Conservation (phyloP, 1,140 invertebrate species). For the Drosophila dunni region DNA sequence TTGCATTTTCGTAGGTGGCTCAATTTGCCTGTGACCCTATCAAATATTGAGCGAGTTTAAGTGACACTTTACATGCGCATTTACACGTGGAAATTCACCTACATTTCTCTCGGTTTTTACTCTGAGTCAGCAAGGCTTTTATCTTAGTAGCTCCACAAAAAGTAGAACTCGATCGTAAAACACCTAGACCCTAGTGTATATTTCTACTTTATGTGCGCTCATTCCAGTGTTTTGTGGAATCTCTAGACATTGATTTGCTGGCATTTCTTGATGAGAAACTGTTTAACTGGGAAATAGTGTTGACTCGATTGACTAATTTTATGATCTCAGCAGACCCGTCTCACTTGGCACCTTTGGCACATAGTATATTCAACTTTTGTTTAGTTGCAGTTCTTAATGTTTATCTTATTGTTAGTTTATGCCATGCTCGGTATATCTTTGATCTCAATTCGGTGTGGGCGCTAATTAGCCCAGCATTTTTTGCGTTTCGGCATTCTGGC, state of each 20-base stretch:
- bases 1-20: slow-evolving; percentile 65
- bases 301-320: slow-evolving; percentile 46
- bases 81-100: slow-evolving; percentile 46
- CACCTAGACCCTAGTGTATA: neutral
- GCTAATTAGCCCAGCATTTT: slow-evolving; percentile 27
- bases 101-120: neutral
- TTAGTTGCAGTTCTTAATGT: slow-evolving; percentile 45
- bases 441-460: slow-evolving; percentile 42
- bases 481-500: neutral
- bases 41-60: slow-evolving; percentile 77
- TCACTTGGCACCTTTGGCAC: slow-evolving; percentile 29
- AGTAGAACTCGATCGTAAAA: slow-evolving; percentile 45
- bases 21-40: slow-evolving; percentile 64
- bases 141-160: slow-evolving; percentile 26
- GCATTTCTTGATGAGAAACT: slow-evolving; percentile 24
- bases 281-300: neutral
- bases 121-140: slow-evolving; percentile 51
- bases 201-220: slow-evolving; percentile 40
- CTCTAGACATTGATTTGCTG: slow-evolving; percentile 35
- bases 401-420: slow-evolving; percentile 45
- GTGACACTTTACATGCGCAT: slow-evolving; percentile 77
- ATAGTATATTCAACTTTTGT: slow-evolving; percentile 12
- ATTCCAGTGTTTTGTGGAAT: slow-evolving; percentile 7
- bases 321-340: neutral
- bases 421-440: slow-evolving; percentile 29